These are phyloP conservation scores for Acanthochromis polyacanthus DNA, from an alignment of 2,113 vertebrate species.

Conservation along the genomic window DNA sequence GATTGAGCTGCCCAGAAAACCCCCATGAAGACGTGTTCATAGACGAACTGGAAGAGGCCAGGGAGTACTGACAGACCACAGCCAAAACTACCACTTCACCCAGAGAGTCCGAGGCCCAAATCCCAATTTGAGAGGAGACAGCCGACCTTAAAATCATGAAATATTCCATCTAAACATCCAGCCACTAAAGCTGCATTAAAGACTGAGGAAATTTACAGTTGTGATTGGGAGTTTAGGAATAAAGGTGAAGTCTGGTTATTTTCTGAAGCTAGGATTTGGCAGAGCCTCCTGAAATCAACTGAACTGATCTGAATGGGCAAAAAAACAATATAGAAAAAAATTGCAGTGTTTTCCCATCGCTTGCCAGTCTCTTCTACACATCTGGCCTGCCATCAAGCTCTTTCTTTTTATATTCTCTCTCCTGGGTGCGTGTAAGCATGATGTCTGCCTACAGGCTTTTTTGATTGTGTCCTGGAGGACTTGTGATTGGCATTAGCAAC, in stretches of 20 bases:
- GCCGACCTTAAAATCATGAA: slow-evolving; percentile 33
- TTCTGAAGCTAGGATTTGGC: slow-evolving; percentile 65
- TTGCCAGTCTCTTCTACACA: slow-evolving; percentile 61
- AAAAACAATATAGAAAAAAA: slow-evolving; percentile 26
- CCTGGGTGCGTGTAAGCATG: slow-evolving; percentile 52
- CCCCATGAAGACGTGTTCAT: slow-evolving; percentile 90
- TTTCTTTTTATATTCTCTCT: slow-evolving; percentile 54
- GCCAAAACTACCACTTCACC: slow-evolving; percentile 68
- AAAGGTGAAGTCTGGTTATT: slow-evolving; percentile 31
- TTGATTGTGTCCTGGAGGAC: slow-evolving; percentile 36
- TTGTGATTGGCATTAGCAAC: slow-evolving; percentile 50
- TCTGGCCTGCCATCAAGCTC: slow-evolving; percentile 64
- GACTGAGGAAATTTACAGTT: slow-evolving; percentile 45
- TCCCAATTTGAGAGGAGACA: slow-evolving; percentile 65
- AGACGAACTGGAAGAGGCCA: slow-evolving; percentile 92
- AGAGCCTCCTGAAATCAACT: slow-evolving; percentile 37
- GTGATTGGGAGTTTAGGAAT: slow-evolving; percentile 34
- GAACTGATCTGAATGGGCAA: slow-evolving; percentile 39
- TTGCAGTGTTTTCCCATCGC: slow-evolving; percentile 55
- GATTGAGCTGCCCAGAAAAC: slow-evolving; percentile 87
- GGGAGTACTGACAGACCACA: slow-evolving; percentile 87
- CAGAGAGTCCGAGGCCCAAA: slow-evolving; percentile 49
- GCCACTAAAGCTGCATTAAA: slow-evolving; percentile 14
- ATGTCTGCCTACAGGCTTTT: slow-evolving; percentile 52
- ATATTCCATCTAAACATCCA: slow-evolving; percentile 37